phyloP scores from a whole-genome alignment of 2,113 vertebrate species.

The Eidolon helvum region DNA sequence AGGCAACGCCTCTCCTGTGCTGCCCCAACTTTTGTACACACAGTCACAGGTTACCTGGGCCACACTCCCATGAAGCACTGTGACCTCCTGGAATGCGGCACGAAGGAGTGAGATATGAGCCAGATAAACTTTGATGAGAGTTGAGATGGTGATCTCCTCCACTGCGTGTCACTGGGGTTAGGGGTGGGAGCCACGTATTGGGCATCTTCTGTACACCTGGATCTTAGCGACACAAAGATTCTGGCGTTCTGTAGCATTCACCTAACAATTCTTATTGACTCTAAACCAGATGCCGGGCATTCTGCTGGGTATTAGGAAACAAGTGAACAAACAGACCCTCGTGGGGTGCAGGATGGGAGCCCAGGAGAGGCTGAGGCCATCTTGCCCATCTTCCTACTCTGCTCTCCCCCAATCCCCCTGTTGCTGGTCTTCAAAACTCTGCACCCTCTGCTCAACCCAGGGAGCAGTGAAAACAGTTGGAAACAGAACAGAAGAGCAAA shows the following conservation, averaged over 20 bases:
- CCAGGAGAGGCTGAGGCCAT: fast-evolving
- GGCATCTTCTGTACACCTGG: fast-evolving
- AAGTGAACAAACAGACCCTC: background rate
- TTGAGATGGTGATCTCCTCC: background rate
- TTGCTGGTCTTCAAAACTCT: background rate
- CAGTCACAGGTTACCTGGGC: background rate
- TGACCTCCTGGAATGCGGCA: background rate
- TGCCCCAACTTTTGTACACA: fast-evolving
- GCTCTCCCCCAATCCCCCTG: fast-evolving
- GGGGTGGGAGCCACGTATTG: fast-evolving
- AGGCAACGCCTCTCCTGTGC: background rate
- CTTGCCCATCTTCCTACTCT: background rate
- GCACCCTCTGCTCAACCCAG: background rate
- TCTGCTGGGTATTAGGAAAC: background rate
- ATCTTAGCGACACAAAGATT: background rate
- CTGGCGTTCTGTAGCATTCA: background rate
- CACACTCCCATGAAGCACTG: background rate
- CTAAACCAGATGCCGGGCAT: background rate
- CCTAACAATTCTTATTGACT: too few relatives aligned
- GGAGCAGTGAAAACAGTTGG: background rate
- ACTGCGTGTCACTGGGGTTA: background rate
- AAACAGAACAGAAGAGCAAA: background rate
- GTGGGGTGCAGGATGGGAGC: fast-evolving
- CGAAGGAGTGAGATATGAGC: background rate
- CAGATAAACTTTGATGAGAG: background rate